phyloP scores from a whole-genome alignment of 2,888 invertebrate genomes.

The Watsonalla binaria region DNA sequence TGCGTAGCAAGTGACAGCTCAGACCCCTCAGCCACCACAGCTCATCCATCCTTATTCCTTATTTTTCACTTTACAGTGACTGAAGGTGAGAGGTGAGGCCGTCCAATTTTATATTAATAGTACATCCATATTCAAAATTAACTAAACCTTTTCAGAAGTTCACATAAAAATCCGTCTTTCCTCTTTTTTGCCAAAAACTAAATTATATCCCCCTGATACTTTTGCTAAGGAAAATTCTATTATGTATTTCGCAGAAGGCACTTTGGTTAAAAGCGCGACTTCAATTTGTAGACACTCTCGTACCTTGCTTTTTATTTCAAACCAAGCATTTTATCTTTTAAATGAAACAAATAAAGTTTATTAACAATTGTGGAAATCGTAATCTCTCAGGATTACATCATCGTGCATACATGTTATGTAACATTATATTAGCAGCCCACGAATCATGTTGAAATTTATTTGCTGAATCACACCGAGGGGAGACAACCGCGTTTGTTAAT shows the following conservation, averaged over 20 bases:
- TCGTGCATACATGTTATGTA: neutral
- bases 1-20: too few relatives aligned
- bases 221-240: constrained; percentile 33
- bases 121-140: too few relatives aligned
- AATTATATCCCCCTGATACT: constrained; percentile 36
- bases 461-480: constrained; percentile 29
- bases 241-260: constrained; percentile 30
- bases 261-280: constrained; percentile 20
- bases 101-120: too few relatives aligned
- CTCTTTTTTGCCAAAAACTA: constrained; percentile 19
- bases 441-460: constrained; percentile 22
- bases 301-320: constrained; percentile 19
- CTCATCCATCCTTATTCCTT: too few relatives aligned
- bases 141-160: too few relatives aligned
- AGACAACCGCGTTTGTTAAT: constrained; percentile 13
- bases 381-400: neutral
- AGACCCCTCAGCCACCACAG: too few relatives aligned
- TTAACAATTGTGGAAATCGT: neutral
- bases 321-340: constrained; percentile 17
- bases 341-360: constrained; percentile 6
- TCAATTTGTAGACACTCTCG: constrained; percentile 5
- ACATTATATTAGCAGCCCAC: neutral
- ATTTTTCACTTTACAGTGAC: too few relatives aligned
- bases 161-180: too few relatives aligned
- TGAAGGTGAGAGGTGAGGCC: too few relatives aligned